Base-by-base conservation (phyloP, 2,797 vertebrate genomes). In the Darevskia mixta region DNA sequence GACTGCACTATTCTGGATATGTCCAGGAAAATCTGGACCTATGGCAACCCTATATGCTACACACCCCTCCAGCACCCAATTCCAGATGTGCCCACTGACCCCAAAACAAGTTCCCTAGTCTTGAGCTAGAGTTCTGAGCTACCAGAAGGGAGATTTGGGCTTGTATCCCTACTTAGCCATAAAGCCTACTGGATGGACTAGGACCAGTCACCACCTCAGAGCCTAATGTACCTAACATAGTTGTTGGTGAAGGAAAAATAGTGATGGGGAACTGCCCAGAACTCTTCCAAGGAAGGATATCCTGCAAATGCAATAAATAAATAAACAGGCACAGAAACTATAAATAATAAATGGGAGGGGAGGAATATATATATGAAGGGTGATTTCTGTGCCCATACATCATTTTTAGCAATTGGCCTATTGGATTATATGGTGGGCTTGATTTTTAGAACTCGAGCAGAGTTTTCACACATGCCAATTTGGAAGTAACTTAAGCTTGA, bases 351-450 rank as follows among this genome's bases (percentile, higher is more conserved):
- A 27, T 43, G 38, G 38, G 41, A 27, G 23, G 15, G 38, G 75
- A 25, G 15, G 2, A 25, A 76, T 0, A 49, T 35, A 61, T 8
- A 15, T 85, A 83, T 88, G 45, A 35, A 84, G 2, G 67, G 72
- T 1, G 32, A 77, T 79, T 88, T 43, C 69, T 71, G 11, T 17
- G 83, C 67, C 81, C 71, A 82, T 78, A 8, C 76, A 45, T 85
- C 75, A 80, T 72, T 92, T 80, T 2, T 45, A 79, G 29, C 35
- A 41, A 38, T 29, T 20, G 20, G 79, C 18, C 13, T 35, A 64
- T 0, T 35, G 87, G 79, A 38, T 45, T 89, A 76, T 85, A 89
- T 49, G 90, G 87, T 9, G 84, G 64, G 20, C 23, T 82, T 89
- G 58, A 41, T 75, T 41, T 88, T 93, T 17, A 55, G 77, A 95